phyloP scores from a whole-genome alignment of 2,888 invertebrate species.

The Caenorhabditis japonica region DNA sequence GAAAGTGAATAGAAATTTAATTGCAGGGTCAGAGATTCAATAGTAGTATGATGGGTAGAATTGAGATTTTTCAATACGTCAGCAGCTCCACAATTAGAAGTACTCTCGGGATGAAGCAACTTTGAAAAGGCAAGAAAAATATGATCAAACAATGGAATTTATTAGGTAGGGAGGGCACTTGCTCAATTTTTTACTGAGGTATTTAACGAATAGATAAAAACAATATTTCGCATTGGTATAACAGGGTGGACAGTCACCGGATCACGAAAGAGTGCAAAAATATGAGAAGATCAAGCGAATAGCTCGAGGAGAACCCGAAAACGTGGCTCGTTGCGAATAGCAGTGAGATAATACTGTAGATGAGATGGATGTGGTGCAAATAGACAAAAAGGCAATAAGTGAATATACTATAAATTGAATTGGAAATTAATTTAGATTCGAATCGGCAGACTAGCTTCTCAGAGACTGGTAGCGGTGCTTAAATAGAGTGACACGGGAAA shows the following conservation, averaged over 20 bases:
- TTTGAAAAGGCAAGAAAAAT: no score
- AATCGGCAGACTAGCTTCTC: background rate
- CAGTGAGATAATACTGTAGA: constrained; percentile 26
- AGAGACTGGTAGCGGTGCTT: constrained; percentile 34
- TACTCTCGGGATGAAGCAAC: no score
- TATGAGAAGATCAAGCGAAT: constrained; percentile 6
- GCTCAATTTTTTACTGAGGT: constrained; percentile 4
- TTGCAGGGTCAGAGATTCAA: no score
- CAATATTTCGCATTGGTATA: constrained; percentile 7
- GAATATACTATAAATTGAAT: constrained; percentile 19
- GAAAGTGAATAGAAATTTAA: no score
- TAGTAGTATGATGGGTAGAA: no score
- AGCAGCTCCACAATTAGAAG: no score
- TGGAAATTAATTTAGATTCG: no score
- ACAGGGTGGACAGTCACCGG: constrained; percentile 20
- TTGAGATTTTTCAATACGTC: no score
- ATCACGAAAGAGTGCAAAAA: constrained; percentile 1
- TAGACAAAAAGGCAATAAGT: constrained; percentile 12
- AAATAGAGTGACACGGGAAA: constrained; percentile 38
- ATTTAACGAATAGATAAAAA: constrained; percentile 13
- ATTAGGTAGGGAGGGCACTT: no score
- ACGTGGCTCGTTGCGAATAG: constrained; percentile 9
- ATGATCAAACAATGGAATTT: no score
- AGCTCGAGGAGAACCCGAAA: constrained; percentile 13
- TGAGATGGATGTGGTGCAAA: constrained; percentile 25